Base-by-base conservation (phyloP, 2,797 vertebrate species). In the Sebastes oblongus region DNA sequence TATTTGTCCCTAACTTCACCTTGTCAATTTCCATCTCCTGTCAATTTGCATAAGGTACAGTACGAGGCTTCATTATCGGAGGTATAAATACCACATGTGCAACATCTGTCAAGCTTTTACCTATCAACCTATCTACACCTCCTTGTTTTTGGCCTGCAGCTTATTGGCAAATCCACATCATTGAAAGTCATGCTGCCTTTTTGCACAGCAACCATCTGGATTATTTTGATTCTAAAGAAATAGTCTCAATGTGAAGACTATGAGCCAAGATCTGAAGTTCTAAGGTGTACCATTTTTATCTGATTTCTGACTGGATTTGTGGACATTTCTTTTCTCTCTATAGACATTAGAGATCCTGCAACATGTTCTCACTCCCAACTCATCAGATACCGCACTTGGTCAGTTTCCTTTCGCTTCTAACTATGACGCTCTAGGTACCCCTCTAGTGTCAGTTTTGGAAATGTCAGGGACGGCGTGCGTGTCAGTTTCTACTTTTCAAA, bases 391-490 rank as follows among this genome's bases (percentile, higher is more conserved):
- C 16, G 7, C 42, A 20, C 42, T 50, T n/a, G 20, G 13, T 64
- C 46, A 50, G 8, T 50, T 20, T 50, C 18, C 18, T 18, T 20
- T 20, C 0, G 4, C 46, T 50, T 50, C 18, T 1, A 50, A 50
- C 4, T 20, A 20, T 2, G 4, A 50, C 46, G 0, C 46, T 50
- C 46, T 50, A 50, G 18, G 46, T 50, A 50, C 2, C 46, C 46
- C 46, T 50, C 0, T 50, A 50, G 18, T 20, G 8, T 50, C 46
- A 9, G 0, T 20, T 50, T 50, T 50, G 3, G 3, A 46, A 46
- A 46, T 46, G 42, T 46, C 16, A 4, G 16, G 42, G 0, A 0
- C 42, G 7, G 42, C 42, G 42, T 39, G 13, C 42, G 42, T 39
- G 13, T 46, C 42, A 46, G 16, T 46, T 46, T 46, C 7, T 0